A percentile compares a stretch with the other conserved stretches of the same genome.
These are phyloP conservation scores for Criorhina ranunculi DNA, from an alignment of 2,888 invertebrate genomes.

Conservation along the genomic window DNA sequence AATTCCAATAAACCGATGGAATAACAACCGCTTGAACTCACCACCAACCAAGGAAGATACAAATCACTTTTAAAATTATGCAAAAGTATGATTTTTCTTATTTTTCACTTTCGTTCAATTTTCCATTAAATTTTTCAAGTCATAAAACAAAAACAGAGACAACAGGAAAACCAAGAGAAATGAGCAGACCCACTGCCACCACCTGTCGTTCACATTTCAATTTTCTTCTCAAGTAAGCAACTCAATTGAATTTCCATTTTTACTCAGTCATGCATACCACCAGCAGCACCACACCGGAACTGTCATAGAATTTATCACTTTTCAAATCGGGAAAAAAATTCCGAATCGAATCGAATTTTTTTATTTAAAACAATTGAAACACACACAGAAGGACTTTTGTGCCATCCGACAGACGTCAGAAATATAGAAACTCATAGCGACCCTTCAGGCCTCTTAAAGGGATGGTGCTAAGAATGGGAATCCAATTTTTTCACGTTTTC, in stretches of 20 bases:
- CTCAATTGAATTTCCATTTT: conserved; percentile 67
- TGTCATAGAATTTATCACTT: conserved; percentile 78
- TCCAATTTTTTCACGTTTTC: conserved; percentile 15
- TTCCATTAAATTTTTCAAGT: conserved; percentile 36
- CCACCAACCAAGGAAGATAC: conserved; percentile 4
- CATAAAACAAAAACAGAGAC: conserved; percentile 44
- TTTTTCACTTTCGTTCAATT: conserved; percentile 17
- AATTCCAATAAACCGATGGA: conserved; percentile 4
- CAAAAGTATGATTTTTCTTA: neutral
- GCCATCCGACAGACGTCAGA: conserved; percentile 35
- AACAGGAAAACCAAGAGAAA: conserved; percentile 23
- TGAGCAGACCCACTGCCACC: conserved; percentile 23
- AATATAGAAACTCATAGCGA: neutral
- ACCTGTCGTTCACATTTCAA: conserved; percentile 71
- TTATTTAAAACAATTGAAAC: conserved; percentile 55
- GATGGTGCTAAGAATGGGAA: neutral
- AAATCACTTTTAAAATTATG: conserved; percentile 37
- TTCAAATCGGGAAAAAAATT: conserved; percentile 48
- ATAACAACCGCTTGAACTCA: conserved; percentile 5
- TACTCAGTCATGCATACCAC: conserved; percentile 36
- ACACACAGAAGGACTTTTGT: conserved; percentile 26
- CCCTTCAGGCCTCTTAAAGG: neutral
- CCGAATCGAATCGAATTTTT: conserved; percentile 24
- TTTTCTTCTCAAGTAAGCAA: conserved; percentile 56
- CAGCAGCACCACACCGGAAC: conserved; percentile 28